Conservation (phyloP, 2,113 vertebrate genomes). For the Nettapus auritus region DNA sequence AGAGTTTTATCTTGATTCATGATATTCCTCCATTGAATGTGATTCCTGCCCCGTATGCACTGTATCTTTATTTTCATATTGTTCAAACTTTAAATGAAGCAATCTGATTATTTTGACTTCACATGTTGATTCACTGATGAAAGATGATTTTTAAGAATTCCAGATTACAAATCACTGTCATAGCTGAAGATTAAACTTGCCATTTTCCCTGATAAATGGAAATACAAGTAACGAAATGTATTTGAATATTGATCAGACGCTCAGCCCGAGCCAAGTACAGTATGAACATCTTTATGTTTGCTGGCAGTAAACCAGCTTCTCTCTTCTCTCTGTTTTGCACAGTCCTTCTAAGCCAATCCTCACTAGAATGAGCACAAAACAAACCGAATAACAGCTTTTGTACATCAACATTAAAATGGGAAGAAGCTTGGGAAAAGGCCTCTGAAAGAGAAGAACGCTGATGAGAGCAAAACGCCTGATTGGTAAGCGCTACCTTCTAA, state of each 20-base stretch:
- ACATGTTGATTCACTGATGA: not conserved
- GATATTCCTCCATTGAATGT: not conserved
- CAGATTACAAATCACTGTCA: not conserved
- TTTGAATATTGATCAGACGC: conserved; percentile 25
- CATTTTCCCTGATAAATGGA: not conserved
- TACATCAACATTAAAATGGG: conserved; percentile 81
- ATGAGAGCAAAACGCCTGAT: conserved; percentile 47
- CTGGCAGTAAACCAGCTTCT: conserved; percentile 49
- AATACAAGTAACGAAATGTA: not conserved
- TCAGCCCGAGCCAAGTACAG: not conserved
- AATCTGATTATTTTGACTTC: not conserved
- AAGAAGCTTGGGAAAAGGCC: conserved; percentile 71
- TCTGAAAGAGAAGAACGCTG: conserved; percentile 51
- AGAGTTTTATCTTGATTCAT: not conserved
- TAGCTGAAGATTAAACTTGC: not conserved
- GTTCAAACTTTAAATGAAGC: not conserved
- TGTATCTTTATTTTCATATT: not conserved
- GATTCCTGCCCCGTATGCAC: not conserved
- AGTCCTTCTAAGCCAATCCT: conserved; percentile 86
- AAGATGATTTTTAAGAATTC: conserved; percentile 10
- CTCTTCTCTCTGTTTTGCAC: conserved; percentile 62
- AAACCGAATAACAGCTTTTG: conserved; percentile 81
- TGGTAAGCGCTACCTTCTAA: conserved; percentile 67
- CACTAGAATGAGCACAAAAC: conserved; percentile 88
- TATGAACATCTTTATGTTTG: not conserved